Percentiles rank a stretch among this genome's conserved stretches.
Conservation (phyloP, 2,113 vertebrate species). For the Platycercus adscitus region DNA sequence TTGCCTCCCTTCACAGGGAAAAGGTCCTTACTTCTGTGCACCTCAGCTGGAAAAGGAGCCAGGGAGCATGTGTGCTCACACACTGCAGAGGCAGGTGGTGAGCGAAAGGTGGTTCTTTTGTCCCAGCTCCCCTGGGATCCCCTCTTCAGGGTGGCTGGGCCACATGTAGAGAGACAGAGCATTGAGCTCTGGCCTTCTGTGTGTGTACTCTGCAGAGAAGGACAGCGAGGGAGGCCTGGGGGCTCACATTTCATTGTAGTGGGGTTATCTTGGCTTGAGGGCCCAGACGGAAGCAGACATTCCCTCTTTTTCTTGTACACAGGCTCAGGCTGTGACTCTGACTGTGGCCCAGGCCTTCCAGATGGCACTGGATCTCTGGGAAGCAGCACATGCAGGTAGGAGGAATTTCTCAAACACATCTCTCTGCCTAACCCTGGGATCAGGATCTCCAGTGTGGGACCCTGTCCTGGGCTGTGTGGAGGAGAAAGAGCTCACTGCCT, state of each 20-base stretch:
- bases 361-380: conserved; percentile 89
- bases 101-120: not conserved
- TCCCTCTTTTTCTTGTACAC: not conserved
- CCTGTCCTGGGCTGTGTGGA: not conserved
- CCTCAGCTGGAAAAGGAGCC: not conserved
- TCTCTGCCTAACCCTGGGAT: not conserved
- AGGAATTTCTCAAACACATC: not conserved
- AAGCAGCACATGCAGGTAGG: conserved; percentile 86
- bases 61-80: not conserved
- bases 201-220: not conserved
- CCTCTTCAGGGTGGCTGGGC: not conserved
- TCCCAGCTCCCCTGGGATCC: not conserved
- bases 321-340: conserved; percentile 91
- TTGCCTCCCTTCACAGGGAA: not conserved
- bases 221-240: not conserved
- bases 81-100: not conserved
- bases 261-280: not conserved
- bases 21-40: not conserved
- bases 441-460: not conserved
- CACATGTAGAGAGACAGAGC: not conserved
- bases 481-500: not conserved
- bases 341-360: conserved; percentile 92
- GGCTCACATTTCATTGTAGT: not conserved
- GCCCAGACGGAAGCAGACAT: not conserved
- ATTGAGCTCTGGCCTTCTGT: not conserved